phyloP scores from a whole-genome alignment of 1,140 invertebrate species.

The Macrotrachela quadricornifera region DNA sequence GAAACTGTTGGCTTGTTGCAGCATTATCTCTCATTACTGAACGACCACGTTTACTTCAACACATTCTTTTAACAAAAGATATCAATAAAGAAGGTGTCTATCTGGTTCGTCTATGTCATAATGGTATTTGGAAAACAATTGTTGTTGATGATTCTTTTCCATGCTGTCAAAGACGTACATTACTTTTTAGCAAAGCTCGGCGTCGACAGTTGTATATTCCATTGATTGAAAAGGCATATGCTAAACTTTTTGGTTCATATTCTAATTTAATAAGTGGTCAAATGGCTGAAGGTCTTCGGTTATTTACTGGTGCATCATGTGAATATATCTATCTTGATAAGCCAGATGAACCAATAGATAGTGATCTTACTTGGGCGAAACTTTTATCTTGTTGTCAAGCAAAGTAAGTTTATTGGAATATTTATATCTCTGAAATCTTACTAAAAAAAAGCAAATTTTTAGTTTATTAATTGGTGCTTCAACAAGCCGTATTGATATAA shows the following conservation, averaged over 20 bases:
- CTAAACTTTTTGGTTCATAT: slow-evolving; percentile 89
- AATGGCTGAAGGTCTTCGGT: slow-evolving; percentile 79
- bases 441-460: slow-evolving; percentile 88
- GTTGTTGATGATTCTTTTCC: slow-evolving; percentile 85
- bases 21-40: slow-evolving; percentile 85
- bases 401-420: too few species aligned
- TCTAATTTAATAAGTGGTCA: slow-evolving; percentile 77
- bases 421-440: slow-evolving; percentile 72
- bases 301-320: slow-evolving; percentile 51
- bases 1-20: slow-evolving; percentile 10
- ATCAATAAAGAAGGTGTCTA: slow-evolving; percentile 75
- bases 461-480: too few species aligned
- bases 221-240: slow-evolving; percentile 89
- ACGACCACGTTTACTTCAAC: slow-evolving; percentile 65
- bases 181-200: slow-evolving; percentile 91
- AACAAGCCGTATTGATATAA: too few species aligned
- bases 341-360: too few species aligned
- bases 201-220: slow-evolving; percentile 91
- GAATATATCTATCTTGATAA: slow-evolving; percentile 14
- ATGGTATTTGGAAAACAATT: slow-evolving; percentile 82
- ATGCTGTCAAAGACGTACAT: slow-evolving; percentile 47
- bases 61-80: slow-evolving; percentile 68
- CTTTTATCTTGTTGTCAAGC: too few species aligned
- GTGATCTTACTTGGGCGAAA: too few species aligned
- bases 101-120: slow-evolving; percentile 55